Conservation (phyloP, 2,888 invertebrate genomes). For the Epirrhoe tristata region DNA sequence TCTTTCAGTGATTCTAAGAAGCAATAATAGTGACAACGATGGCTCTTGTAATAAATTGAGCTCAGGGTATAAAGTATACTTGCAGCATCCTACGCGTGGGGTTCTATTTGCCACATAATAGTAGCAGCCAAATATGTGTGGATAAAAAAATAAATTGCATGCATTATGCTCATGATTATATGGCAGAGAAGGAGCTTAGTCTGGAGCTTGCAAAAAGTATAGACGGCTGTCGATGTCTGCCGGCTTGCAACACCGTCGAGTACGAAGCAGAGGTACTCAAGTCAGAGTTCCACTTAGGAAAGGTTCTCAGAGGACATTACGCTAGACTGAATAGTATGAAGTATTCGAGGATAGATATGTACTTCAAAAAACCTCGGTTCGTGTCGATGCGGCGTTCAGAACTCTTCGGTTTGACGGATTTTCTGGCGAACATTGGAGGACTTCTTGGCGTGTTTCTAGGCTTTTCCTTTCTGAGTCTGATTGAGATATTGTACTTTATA, state of each 20-base stretch:
- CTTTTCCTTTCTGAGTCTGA: slow-evolving; percentile 84
- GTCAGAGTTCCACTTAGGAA: slow-evolving; percentile 76
- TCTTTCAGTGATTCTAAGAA: background rate
- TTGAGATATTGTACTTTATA: slow-evolving; percentile 84
- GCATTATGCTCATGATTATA: slow-evolving; percentile 3
- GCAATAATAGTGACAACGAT: slow-evolving; percentile 20
- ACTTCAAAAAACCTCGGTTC: slow-evolving; percentile 83
- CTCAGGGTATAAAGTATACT: slow-evolving; percentile 52
- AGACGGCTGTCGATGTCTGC: slow-evolving; percentile 48
- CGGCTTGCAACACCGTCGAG: slow-evolving; percentile 84
- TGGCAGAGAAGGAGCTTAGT: slow-evolving; percentile 9
- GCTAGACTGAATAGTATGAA: too few species aligned
- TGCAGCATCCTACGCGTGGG: slow-evolving; percentile 56
- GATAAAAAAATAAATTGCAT: slow-evolving; percentile 2
- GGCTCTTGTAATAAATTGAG: slow-evolving; percentile 33
- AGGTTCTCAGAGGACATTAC: slow-evolving; percentile 58
- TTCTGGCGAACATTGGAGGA: slow-evolving; percentile 85
- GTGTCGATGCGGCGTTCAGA: slow-evolving; percentile 84
- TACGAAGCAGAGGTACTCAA: slow-evolving; percentile 88
- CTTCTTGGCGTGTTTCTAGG: slow-evolving; percentile 85
- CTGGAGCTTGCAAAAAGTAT: slow-evolving; percentile 3
- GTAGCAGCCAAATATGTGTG: slow-evolving; percentile 29
- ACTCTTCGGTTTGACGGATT: slow-evolving; percentile 84
- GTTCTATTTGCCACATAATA: slow-evolving; percentile 59
- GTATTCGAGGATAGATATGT: slow-evolving; percentile 64